Percentiles rank a stretch among this genome's conserved stretches.
phyloP scores from a whole-genome alignment of 53 echinoderm and acorn worm species.

The Henricia sp. region DNA sequence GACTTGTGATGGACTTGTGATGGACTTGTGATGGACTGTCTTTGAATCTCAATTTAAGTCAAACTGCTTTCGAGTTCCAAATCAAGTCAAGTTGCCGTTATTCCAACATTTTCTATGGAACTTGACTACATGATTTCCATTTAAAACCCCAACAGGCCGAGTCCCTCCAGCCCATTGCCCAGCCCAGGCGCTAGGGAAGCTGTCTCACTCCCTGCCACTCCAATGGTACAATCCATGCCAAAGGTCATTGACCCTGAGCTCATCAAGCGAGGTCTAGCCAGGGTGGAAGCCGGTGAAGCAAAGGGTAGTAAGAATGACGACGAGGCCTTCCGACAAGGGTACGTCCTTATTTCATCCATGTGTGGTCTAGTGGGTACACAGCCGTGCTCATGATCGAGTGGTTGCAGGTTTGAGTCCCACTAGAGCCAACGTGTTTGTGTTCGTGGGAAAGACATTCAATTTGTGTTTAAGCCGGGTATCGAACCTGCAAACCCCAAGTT shows the following conservation, averaged over 20 bases:
- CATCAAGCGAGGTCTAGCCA: background rate
- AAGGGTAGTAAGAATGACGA: slow-evolving; percentile 51
- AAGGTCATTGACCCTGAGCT: slow-evolving; percentile 20
- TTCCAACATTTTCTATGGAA: no score
- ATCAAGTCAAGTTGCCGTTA: no score
- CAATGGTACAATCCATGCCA: background rate
- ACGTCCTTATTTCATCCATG: background rate
- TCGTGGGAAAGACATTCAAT: background rate
- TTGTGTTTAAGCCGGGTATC: no score
- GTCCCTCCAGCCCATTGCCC: slow-evolving; percentile 16
- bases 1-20: no score
- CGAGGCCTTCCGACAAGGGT: slow-evolving; percentile 76
- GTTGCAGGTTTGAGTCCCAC: no score
- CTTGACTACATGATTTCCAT: no score
- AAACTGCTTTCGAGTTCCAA: no score
- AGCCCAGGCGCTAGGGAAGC: slow-evolving; percentile 22
- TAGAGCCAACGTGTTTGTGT: background rate
- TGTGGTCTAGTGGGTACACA: no score
- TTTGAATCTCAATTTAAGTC: no score
- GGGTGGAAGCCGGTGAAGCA: slow-evolving; percentile 1
- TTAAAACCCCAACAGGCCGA: slow-evolving; percentile 1
- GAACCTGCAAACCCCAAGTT: no score
- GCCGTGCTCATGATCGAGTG: no score
- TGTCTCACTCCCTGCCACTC: slow-evolving; percentile 30
- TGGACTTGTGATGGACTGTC: no score